Conservation (phyloP, 2,888 invertebrate genomes). For the Antheraea yamamai region DNA sequence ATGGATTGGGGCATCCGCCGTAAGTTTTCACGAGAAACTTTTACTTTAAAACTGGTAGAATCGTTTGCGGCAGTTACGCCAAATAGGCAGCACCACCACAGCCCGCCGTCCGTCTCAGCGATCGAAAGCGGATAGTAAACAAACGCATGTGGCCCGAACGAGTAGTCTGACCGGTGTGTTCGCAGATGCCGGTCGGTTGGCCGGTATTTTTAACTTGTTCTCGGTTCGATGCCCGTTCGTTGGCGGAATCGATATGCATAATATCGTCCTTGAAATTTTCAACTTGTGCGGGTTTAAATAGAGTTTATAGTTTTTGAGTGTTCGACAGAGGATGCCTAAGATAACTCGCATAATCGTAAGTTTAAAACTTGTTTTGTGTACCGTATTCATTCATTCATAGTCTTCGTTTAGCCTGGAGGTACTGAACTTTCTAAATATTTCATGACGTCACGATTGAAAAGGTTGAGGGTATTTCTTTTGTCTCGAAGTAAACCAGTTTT, state of each 20-base stretch:
- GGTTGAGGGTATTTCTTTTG: slow-evolving; percentile 43
- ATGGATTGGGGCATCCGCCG: slow-evolving; percentile 82
- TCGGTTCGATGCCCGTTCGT: slow-evolving; percentile 79
- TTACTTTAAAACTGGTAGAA: slow-evolving; percentile 35
- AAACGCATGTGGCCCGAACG: slow-evolving; percentile 75
- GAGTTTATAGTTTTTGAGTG: slow-evolving; percentile 50
- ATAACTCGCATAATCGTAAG: slow-evolving; percentile 55
- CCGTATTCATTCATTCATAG: slow-evolving; percentile 44
- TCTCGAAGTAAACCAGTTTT: slow-evolving; percentile 45
- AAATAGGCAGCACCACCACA: slow-evolving; percentile 38
- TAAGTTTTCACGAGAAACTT: slow-evolving; percentile 66
- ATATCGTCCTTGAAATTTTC: slow-evolving; percentile 68
- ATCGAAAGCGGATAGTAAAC: slow-evolving; percentile 74
- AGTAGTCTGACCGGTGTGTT: slow-evolving; percentile 77
- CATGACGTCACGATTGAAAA: slow-evolving; percentile 47
- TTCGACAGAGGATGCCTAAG: slow-evolving; percentile 45
- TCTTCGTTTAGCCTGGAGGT: slow-evolving; percentile 44
- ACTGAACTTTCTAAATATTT: slow-evolving; percentile 56
- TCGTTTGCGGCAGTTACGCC: slow-evolving; percentile 32
- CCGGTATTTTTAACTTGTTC: slow-evolving; percentile 79
- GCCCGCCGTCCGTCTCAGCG: slow-evolving; percentile 49
- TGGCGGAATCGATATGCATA: slow-evolving; percentile 79
- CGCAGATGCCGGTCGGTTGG: slow-evolving; percentile 76
- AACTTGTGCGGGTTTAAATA: slow-evolving; percentile 59
- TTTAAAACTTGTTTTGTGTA: slow-evolving; percentile 59